phyloP scores from a whole-genome alignment of 2,797 vertebrate genomes.

The Ciconia nigra region DNA sequence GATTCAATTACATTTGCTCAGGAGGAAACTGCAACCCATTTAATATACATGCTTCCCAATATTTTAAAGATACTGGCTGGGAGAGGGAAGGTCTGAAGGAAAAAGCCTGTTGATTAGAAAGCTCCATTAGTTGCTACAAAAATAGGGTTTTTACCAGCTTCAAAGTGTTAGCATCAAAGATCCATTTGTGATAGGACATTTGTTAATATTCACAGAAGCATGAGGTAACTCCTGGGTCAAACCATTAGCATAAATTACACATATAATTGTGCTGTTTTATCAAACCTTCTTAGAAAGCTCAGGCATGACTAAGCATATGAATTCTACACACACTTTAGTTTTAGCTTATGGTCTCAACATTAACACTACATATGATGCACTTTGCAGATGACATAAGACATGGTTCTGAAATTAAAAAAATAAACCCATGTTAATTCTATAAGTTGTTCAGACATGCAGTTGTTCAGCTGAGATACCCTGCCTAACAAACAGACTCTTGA shows the following conservation, averaged over 20 bases:
- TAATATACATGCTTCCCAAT: background rate
- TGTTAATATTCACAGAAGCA: background rate
- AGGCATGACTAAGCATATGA: background rate
- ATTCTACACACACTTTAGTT: background rate
- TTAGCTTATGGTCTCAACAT: background rate
- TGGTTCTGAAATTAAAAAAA: background rate
- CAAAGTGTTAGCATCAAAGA: background rate
- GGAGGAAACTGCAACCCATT: constrained; percentile 2
- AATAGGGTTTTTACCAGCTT: background rate
- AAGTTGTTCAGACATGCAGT: background rate
- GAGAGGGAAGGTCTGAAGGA: background rate
- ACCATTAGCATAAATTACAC: background rate
- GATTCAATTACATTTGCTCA: constrained; percentile 34
- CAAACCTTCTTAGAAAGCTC: background rate
- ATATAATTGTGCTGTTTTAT: background rate
- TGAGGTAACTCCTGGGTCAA: background rate
- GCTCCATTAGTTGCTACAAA: background rate
- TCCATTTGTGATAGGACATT: background rate
- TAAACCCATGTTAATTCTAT: background rate
- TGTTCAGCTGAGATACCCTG: background rate
- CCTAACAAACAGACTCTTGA: background rate
- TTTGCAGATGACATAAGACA: background rate
- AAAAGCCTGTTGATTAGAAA: background rate
- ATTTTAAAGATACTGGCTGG: background rate
- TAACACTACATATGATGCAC: background rate